Evolutionary conservation across 2,888 invertebrate species (phyloP), one percentile per base, ranked within the genome.

Genomic region (Clitarchus hookeri): DNA sequence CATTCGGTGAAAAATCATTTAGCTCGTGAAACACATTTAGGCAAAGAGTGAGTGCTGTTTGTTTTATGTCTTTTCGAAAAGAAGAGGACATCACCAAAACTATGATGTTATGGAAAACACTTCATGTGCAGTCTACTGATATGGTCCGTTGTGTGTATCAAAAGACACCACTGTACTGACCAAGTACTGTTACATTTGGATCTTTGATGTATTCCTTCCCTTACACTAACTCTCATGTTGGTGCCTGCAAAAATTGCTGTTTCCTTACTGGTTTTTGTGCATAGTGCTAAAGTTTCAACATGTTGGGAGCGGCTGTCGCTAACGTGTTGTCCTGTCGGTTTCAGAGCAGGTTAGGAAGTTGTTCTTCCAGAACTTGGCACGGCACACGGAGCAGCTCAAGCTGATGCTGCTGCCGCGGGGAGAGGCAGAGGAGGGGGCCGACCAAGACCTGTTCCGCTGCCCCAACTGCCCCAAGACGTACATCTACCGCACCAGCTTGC

Each of bases 401-500:
- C 11, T 48, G 48, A n/a, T 65, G 65, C 65, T 65, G 48, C 48
- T 48, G 48, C 48, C 48, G 48, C 65, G 65, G n/a, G 65, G 65
- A 48, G 65, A 65, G 65, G 65, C 65, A n/a, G 23, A n/a, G 65
- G 65, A 65, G 8, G 65, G 12, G 65, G 23, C 65, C 65, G n/a
- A 19, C 65, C 65, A 65, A n/a, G 27, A 79, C 82, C 6, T 44
- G 44, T 88, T 80, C 83, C 82, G 79, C 16, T 88, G 88, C 44
- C 53, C 79, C 44, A 53, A 36, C 11, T 88, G 88, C 48, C 85
- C 84, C 27, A 87, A 86, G 79, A 84, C 44, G 54, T 88, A 88
- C 83, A 54, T 54, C 6, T 86, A 87, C 79, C 85, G 86, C 78
- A 91, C 86, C 25, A 84, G 82, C 26, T 80, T 86, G 85, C 80